A percentile compares a stretch with the other conserved stretches of the same genome.
These are phyloP conservation scores for Drosophila leonis DNA, from an alignment of 2,888 invertebrate species.

Conservation along the genomic window DNA sequence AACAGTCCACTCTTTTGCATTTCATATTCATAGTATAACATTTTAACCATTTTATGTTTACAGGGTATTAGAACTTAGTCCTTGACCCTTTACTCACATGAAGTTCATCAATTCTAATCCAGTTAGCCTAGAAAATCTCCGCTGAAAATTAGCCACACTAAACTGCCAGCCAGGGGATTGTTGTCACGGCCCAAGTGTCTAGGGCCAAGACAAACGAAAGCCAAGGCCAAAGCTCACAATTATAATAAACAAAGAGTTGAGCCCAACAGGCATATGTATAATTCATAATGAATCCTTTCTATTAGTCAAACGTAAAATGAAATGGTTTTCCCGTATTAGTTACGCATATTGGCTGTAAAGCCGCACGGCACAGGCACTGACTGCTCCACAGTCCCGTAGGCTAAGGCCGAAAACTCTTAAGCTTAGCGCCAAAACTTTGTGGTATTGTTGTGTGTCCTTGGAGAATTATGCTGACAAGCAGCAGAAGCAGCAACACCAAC, in stretches of 20 bases:
- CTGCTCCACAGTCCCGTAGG: constrained; percentile 22
- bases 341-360: constrained; percentile 72
- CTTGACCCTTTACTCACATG: constrained; percentile 51
- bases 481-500: constrained; percentile 7
- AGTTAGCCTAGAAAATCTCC: constrained; percentile 66
- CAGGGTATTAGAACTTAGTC: constrained; percentile 30
- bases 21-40: not conserved
- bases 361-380: constrained; percentile 38
- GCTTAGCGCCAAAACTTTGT: constrained; percentile 61
- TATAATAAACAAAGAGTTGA: constrained; percentile 46
- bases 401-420: constrained; percentile 59
- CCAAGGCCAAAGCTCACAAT: constrained; percentile 59
- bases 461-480: constrained; percentile 63
- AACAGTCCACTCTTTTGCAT: too few relatives aligned
- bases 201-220: constrained; percentile 8
- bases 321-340: constrained; percentile 75
- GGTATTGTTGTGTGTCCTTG: constrained; percentile 68
- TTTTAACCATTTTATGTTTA: not conserved
- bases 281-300: constrained; percentile 82
- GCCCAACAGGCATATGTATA: constrained; percentile 65
- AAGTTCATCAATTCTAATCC: constrained; percentile 78
- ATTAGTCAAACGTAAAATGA: constrained; percentile 80
- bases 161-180: constrained; percentile 55
- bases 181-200: constrained; percentile 31
- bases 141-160: constrained; percentile 71